These are phyloP conservation scores for Galerucella nymphaeae DNA, from an alignment of 2,888 invertebrate genomes.

Conservation along the genomic window DNA sequence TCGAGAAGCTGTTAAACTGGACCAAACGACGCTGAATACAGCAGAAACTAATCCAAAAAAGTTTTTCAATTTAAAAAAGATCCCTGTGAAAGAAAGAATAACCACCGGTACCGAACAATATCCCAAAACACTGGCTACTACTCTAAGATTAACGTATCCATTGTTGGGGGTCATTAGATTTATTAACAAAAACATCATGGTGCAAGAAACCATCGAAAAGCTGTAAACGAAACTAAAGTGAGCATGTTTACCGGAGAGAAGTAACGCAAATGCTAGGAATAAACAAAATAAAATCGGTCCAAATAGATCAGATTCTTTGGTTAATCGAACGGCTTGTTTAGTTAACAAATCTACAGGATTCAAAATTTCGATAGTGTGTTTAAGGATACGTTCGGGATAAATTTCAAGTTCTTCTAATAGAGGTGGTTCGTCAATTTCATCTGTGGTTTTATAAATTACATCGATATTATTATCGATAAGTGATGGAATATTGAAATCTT, in stretches of 20 bases:
- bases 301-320: constrained; percentile 88
- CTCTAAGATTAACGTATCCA: constrained; percentile 78
- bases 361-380: constrained; percentile 89
- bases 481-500: constrained; percentile 28
- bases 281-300: constrained; percentile 93
- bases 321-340: constrained; percentile 79
- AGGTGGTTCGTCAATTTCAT: constrained; percentile 81
- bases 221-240: constrained; percentile 96
- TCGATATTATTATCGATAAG: constrained; percentile 53
- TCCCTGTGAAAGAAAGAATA: constrained; percentile 81
- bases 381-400: constrained; percentile 86
- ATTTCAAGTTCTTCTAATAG: constrained; percentile 91
- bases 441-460: constrained; percentile 51
- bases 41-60: constrained; percentile 75
- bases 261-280: constrained; percentile 73
- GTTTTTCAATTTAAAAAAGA: constrained; percentile 82
- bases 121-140: constrained; percentile 89
- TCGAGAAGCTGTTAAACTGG: constrained; percentile 89
- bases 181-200: constrained; percentile 88
- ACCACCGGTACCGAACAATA: constrained; percentile 94
- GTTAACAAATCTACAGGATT: constrained; percentile 84
- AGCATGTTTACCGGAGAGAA: constrained; percentile 80
- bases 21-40: constrained; percentile 83
- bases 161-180: constrained; percentile 80
- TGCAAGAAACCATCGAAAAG: constrained; percentile 87